phyloP scores from a whole-genome alignment of 1,140 invertebrate species.

The Laodelphax striatellus region DNA sequence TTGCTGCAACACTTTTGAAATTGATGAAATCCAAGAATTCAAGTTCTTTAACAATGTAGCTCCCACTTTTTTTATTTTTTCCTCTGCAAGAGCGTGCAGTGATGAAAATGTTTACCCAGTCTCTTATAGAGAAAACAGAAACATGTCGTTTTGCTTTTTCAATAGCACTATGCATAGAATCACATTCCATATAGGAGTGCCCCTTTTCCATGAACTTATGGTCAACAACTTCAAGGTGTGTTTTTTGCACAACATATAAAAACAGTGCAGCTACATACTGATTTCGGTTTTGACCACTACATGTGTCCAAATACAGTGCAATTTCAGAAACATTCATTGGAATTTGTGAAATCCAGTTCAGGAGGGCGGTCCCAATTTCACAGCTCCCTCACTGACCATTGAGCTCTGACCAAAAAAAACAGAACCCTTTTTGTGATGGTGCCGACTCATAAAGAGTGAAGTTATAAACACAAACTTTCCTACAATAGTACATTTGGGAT shows the following conservation, averaged over 20 bases:
- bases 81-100: not conserved
- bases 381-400: slow-evolving; percentile 21
- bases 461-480: slow-evolving; percentile 23
- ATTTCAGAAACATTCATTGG: slow-evolving; percentile 17
- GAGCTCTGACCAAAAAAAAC: slow-evolving; percentile 18
- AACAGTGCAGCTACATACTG: slow-evolving; percentile 13
- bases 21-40: slow-evolving; percentile 10
- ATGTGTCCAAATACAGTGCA: slow-evolving; percentile 27
- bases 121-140: not conserved
- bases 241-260: slow-evolving; percentile 4
- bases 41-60: not conserved
- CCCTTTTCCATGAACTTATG: slow-evolving; percentile 22
- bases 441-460: slow-evolving; percentile 21
- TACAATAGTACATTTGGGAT: slow-evolving; percentile 21
- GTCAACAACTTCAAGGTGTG: slow-evolving; percentile 17
- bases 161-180: slow-evolving; percentile 14
- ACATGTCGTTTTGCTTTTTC: slow-evolving; percentile 4
- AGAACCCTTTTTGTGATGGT: not conserved
- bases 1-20: not conserved
- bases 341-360: slow-evolving; percentile 16
- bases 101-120: slow-evolving; percentile 4
- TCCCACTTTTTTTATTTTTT: not conserved
- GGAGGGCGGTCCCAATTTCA: slow-evolving; percentile 17
- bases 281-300: slow-evolving; percentile 31
- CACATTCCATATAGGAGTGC: slow-evolving; percentile 20